phyloP scores from a whole-genome alignment of 30 jellyfish, hydroid and myxozoan species.

The Cassiopea xamachana region DNA sequence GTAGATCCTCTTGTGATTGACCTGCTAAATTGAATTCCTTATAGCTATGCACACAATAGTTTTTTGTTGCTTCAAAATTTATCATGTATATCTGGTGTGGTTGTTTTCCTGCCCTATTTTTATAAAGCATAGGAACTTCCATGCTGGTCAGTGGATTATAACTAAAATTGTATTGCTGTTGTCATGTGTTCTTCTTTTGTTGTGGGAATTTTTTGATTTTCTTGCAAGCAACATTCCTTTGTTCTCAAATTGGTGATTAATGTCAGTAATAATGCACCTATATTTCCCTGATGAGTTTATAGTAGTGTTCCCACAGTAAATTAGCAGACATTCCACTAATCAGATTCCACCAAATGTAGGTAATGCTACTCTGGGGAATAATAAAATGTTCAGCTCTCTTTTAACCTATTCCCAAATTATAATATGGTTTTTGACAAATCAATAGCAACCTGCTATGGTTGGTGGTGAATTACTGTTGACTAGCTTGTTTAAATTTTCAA shows the following conservation, averaged over 20 bases:
- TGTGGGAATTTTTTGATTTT: neutral
- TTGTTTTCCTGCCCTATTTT: constrained; percentile 8
- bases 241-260: neutral
- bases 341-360: neutral
- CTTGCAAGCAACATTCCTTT: neutral
- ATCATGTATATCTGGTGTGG: neutral
- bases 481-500: neutral
- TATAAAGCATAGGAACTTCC: neutral
- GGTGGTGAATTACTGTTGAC: neutral
- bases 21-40: too few species aligned
- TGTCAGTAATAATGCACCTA: neutral
- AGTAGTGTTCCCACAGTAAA: constrained; percentile 2
- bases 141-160: neutral
- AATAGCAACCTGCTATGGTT: neutral
- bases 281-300: neutral
- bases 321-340: neutral
- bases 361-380: neutral
- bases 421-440: neutral
- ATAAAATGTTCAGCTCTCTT: neutral
- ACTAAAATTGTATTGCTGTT: neutral
- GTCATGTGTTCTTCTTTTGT: neutral
- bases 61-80: neutral
- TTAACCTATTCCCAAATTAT: neutral
- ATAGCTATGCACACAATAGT: neutral
- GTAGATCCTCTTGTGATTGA: too few species aligned